Evolutionary conservation across 92 coral and sea anemone genomes (phyloP), one percentile per base, ranked within the genome.

Genomic region (Phenganax stokvisi): DNA sequence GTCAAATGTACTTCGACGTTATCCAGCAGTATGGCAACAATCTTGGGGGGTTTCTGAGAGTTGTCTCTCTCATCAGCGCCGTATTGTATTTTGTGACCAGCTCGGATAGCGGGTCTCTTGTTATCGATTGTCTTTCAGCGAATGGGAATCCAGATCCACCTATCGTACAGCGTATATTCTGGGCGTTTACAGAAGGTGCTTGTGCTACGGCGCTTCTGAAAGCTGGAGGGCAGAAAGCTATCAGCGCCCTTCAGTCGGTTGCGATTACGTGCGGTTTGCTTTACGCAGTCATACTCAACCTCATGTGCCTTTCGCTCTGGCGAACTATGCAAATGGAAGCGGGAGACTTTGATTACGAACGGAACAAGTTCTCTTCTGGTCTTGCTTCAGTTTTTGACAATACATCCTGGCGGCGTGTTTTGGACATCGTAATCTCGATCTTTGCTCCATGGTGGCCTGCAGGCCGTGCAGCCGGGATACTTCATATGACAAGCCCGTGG

Each of bases 121-220:
- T 83, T 8, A 83, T 83, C 31, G 85, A 83, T 51, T 83, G 83
- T 60, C 73, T 83, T 57, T 83, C 85, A 11, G 85, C 85, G 80
- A 83, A 83, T 52, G 85, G 85, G 15, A 71, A 83, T 28, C 83
- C 85, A 0, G 64, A 83, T n/a, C 85, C 85, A 2, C 85, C 85
- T 25, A 59, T 74, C 13, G 15, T 62, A 6, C 85, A 83, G 53
- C 72, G 85, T 54, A 70, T 83, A 1, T 83, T 83, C 72, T 83
- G 85, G 85, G 85, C 85, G 13, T 29, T 83, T 25, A 83, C 85
- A 12, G 80, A 76, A 57, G 81, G 96, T 7, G 96, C 96, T 9
- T 85, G 91, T n/a, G 91, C 92, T 0, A 89, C 97, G n/a, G 92
- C 97, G 54, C 87, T 91, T 56, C 86, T 91, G 27, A 85, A 88